Base-by-base conservation (phyloP, 2,797 vertebrate genomes). In the Pipistrellus pipistrellus region DNA sequence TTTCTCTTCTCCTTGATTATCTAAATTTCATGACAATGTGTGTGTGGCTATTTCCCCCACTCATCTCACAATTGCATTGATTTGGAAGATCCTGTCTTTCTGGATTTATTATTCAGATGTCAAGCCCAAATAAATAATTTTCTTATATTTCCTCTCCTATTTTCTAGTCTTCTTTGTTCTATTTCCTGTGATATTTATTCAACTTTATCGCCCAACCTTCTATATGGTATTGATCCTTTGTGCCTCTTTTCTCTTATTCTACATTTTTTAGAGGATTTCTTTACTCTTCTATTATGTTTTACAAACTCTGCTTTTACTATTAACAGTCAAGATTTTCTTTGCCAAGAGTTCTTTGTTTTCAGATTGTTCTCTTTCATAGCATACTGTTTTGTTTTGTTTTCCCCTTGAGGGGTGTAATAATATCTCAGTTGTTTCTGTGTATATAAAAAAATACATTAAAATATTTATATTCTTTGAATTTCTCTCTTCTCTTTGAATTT, bases 401-500 rank as follows among this genome's bases (percentile, higher is more conserved):
- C 13, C 59, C 59, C 59, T 62, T 62, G 59, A 20, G 7, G 11
- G 20, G n/a, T 75, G 17, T 6, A 27, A 62, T 27, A 44, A 21
- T 64, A 71, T 27, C 21, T 53, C 55, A 73, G 21, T 69, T 91
- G 30, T 92, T 75, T 20, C 44, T 83, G 32, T 76, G 23, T 82
- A 32, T 48, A 73, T 66, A 62, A 62, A 91, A 90, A 90, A 82
- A 66, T 46, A 55, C 9, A 57, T 68, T 82, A 25, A 53, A 73
- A 53, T 38, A 46, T 44, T 44, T 64, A 32, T 81, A 4, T 80
- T 89, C 80, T 69, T 23, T 59, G 38, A 91, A 71, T 38, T 48
- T 88, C 41, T 88, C 84, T 88, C 23, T 48, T 84, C 41, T 88
- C 84, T 84, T 93, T 14, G 14, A 41, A 76, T 92, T 62, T 73